Base-by-base conservation (phyloP, 1,140 invertebrate genomes). In the Phymastichus coffea region DNA sequence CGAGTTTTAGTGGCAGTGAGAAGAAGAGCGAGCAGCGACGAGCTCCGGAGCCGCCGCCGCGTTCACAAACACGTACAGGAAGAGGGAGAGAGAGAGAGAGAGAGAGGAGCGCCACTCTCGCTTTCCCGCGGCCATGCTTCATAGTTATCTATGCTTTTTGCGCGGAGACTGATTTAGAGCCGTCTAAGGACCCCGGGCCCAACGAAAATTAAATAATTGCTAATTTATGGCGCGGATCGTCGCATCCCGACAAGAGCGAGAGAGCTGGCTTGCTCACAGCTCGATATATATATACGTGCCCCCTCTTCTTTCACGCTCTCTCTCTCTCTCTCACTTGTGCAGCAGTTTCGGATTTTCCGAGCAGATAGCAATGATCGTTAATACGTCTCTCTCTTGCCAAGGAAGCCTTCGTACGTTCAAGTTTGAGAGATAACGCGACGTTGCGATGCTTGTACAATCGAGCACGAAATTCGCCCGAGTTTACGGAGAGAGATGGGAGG, bases 81-180 rank as follows among this genome's bases (percentile, higher is more conserved):
- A 23, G 41, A 49, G 54, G 46, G 35, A 52, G 40, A 28, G 55
- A 10, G 22, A 46, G 49, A 22, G 49, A 54, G 43, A 44, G 41
- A 58, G 44, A 41, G n/a, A 15, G 15, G 37, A 30, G 55, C 63
- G 58, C 66, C 66, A n/a, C n/a, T n/a, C n/a, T 77, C 75, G 76
- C 75, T 75, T 75, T 73, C 67, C 71, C 68, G 68, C 65, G 66
- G 78, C 77, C 70, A 80, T 80, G 75, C 73, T 75, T 80, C 78
- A 80, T 80, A 80, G 78, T 80, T 80, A 80, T 80, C 77, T 80
- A 78, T 79, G 77, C 77, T 80, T 80, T 80, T 80, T 80, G 77
- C 74, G 66, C 69, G 75, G 73, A 80, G 75, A 80, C 78, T 80
- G 78, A 80, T 80, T 80, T 80, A 79, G 76, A 79, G 78, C 76